Evolutionary conservation across 2,113 vertebrate genomes (phyloP), one percentile per base, ranked within the genome.

Genomic region (Cyprinodon brontotheroides): DNA sequence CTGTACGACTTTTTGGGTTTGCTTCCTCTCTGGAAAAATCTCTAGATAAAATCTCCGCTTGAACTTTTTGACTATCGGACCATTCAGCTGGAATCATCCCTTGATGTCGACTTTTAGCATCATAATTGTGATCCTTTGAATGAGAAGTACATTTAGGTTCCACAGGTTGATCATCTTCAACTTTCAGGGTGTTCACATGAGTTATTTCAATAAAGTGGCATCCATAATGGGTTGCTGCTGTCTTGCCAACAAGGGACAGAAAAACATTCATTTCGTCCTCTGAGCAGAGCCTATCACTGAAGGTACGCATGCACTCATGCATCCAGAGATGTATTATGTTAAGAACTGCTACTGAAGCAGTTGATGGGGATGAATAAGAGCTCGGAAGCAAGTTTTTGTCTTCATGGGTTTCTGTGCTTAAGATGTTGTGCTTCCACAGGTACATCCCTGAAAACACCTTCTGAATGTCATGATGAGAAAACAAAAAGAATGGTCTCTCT

Each of bases 221-320:
- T 17, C 84, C 85, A 86, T 91, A 95, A 64, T 90, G 68, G 2
- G 37, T 71, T 3, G 59, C 64, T 66, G 92, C 91, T 10, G 88
- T 85, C 9, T 83, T 62, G 57, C 83, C 72, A 74, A 97, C 80
- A 20, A 96, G 75, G 22, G 88, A 89, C 57, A 78, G 47, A 43
- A 95, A 89, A 47, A 45, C 61, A 41, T 84, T 79, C 2, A 70
- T 86, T 53, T 95, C 94, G 4, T 72, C 71, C 6, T 89, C 78
- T 6, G 92, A 92, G 62, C 85, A 76, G 10, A 96, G 82, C 2
- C 93, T 90, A 77, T 97, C 96, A 38, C 90, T 76, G 59, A 97
- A 97, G 0, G 93, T 96, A 4, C 94, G 95, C 80, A 95, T 89
- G 66, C 95, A 94, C 81, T 97, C 96, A 0, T 97, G 96, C 83